Evolutionary conservation across 2,888 invertebrate genomes (phyloP), one percentile per base, ranked within the genome.

Genomic region (Pristionchus japonicus): DNA sequence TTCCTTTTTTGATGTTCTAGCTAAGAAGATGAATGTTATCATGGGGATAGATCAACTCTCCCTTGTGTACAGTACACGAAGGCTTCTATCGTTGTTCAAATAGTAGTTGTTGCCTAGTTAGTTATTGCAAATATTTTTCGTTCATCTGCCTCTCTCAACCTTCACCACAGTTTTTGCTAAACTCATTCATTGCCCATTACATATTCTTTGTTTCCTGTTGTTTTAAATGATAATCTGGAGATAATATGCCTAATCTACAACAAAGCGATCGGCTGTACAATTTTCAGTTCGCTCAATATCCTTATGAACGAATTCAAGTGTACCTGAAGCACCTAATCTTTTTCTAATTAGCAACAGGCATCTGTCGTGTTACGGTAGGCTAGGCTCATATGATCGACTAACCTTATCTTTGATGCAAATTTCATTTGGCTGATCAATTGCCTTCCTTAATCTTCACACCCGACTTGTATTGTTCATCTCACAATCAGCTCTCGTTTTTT

Each of bases 161-260:
- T 43, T 49, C 17, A 49, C 82, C n/a, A 83, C 82, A 49, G 27
- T 7, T 34, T 47, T 47, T n/a, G n/a, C 49, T 17, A 11, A 13
- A 20, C 27, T 49, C 27, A 15, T n/a, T 52, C 52, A 52, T 52
- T 52, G 52, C 49, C 82, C 43, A 49, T n/a, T n/a, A n/a, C n/a
- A 17, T 83, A 43, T 83, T 49, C 31, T 83, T 31, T 13, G 23
- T 83, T 52, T 83, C 82, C 80, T 52, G 82, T 52, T 52, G 77
- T 77, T 77, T 77, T 77, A 77, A 43, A 27, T 77, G 77, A 43
- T 77, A 77, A 77, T 77, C 77, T 77, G 43, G 70, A 64, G 70
- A 77, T 77, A 77, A 77, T 77, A 77, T 47, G 43, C 77, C 43
- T n/a, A n/a, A 34, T 77, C 77, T 77, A 47, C n/a, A n/a, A 27